Conservation (phyloP, 2,797 vertebrate genomes). For the Poeciliopsis infans region DNA sequence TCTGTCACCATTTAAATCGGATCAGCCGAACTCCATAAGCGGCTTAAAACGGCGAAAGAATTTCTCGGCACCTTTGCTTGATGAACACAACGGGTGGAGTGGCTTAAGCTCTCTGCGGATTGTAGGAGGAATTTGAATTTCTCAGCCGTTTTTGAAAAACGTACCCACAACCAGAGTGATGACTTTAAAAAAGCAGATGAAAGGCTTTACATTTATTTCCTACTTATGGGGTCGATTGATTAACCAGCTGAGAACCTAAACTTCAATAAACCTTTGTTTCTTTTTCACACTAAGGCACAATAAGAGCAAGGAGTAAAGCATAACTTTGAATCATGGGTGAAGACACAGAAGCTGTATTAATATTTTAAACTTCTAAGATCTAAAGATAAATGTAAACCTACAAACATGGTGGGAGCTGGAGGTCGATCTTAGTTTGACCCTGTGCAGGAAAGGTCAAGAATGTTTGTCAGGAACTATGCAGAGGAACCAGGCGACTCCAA, state of each 20-base stretch:
- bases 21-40: slow-evolving; percentile 77
- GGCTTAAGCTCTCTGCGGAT: slow-evolving; percentile 69
- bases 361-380: background rate
- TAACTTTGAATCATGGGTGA: background rate
- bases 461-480: too few species aligned
- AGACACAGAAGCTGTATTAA: background rate
- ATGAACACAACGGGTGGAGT: slow-evolving; percentile 54
- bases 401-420: background rate
- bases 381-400: background rate
- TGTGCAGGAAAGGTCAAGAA: background rate
- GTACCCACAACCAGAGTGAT: slow-evolving; percentile 40
- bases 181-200: slow-evolving; percentile 38
- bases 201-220: slow-evolving; percentile 43
- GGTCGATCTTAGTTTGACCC: background rate
- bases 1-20: slow-evolving; percentile 65
- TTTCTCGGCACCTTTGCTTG: slow-evolving; percentile 74
- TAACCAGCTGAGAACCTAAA: slow-evolving; percentile 36
- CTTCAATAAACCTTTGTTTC: slow-evolving; percentile 10
- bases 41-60: slow-evolving; percentile 78
- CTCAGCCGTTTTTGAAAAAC: slow-evolving; percentile 59
- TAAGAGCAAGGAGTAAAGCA: background rate
- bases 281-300: slow-evolving; percentile 3
- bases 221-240: slow-evolving; percentile 41
- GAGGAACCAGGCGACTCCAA: background rate
- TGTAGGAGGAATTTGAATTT: slow-evolving; percentile 74